Evolutionary conservation across 2,888 invertebrate genomes (phyloP).

Genomic region (Oscheius sp.): DNA sequence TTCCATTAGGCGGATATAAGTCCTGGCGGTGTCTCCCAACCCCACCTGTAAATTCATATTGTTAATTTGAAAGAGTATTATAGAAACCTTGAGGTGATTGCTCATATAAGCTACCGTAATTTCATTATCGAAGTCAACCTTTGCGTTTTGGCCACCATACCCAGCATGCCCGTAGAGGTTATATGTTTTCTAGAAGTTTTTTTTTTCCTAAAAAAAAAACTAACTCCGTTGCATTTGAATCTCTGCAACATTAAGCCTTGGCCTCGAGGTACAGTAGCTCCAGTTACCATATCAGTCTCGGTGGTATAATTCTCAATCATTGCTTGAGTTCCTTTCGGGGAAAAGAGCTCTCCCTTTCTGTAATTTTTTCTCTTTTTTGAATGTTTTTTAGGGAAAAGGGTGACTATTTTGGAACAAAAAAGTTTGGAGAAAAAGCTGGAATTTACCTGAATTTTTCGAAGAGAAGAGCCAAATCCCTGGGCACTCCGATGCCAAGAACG

Average conservation of each 20-base stretch:
- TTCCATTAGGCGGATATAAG: slow-evolving; percentile 52
- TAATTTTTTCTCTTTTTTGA: background rate
- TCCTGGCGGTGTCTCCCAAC: slow-evolving; percentile 61
- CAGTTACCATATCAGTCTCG: slow-evolving; percentile 38
- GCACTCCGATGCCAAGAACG: slow-evolving; percentile 57
- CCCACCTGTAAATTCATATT: slow-evolving; percentile 34
- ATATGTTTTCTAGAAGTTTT: slow-evolving; percentile 29
- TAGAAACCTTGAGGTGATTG: slow-evolving; percentile 63
- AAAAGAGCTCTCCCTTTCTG: slow-evolving; percentile 32
- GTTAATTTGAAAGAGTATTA: background rate
- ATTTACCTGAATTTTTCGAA: slow-evolving; percentile 39
- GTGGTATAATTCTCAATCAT: slow-evolving; percentile 35
- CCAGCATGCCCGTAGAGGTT: slow-evolving; percentile 71
- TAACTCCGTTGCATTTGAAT: background rate
- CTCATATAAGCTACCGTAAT: slow-evolving; percentile 71
- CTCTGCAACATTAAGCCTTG: slow-evolving; percentile 39
- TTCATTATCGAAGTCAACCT: slow-evolving; percentile 70
- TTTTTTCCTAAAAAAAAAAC: background rate
- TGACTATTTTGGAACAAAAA: too few species aligned
- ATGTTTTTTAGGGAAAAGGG: too few species aligned
- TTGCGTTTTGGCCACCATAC: slow-evolving; percentile 72
- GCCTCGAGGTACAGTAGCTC: slow-evolving; percentile 37
- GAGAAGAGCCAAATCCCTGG: slow-evolving; percentile 54
- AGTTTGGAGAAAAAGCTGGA: too few species aligned
- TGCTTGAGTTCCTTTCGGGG: slow-evolving; percentile 4